Conservation (phyloP, 1,140 invertebrate species). For the Coenobita brevimanus region DNA sequence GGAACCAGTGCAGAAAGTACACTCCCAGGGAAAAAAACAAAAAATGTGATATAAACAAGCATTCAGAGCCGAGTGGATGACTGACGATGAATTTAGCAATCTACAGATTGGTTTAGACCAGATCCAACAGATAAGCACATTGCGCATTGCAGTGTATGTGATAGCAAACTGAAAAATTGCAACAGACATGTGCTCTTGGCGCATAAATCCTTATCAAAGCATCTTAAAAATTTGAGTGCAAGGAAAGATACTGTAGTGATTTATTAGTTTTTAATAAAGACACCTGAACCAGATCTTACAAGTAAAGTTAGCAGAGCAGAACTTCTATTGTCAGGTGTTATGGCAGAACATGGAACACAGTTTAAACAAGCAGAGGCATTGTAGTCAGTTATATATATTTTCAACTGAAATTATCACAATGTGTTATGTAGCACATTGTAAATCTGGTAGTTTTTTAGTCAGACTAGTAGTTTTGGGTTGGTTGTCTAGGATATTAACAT, state of each 20-base stretch:
- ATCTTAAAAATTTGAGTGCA: conserved; percentile 16
- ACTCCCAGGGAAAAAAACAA: not conserved
- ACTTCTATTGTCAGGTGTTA: conserved; percentile 14
- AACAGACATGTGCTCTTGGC: not conserved
- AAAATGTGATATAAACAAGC: not conserved
- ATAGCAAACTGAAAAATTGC: not conserved
- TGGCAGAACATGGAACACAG: conserved; percentile 14
- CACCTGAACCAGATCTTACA: conserved; percentile 5
- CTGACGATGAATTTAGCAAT: not conserved
- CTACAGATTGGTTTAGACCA: not conserved
- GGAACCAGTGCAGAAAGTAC: not conserved
- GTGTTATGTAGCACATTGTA: too few relatives aligned
- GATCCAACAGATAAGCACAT: not conserved
- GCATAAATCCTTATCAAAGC: conserved; percentile 23
- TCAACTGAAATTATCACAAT: too few relatives aligned
- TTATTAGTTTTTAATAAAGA: conserved; percentile 6
- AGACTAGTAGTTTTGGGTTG: too few relatives aligned
- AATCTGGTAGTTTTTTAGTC: too few relatives aligned
- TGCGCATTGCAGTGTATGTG: not conserved
- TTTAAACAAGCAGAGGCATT: not conserved
- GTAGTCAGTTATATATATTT: too few relatives aligned
- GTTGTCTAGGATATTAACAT: too few relatives aligned
- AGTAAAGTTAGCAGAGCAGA: conserved; percentile 25
- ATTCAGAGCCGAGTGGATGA: not conserved
- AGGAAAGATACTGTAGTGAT: not conserved